Evolutionary conservation across 1,140 invertebrate species (phyloP).

Genomic region (Caenorhabditis tropicalis): DNA sequence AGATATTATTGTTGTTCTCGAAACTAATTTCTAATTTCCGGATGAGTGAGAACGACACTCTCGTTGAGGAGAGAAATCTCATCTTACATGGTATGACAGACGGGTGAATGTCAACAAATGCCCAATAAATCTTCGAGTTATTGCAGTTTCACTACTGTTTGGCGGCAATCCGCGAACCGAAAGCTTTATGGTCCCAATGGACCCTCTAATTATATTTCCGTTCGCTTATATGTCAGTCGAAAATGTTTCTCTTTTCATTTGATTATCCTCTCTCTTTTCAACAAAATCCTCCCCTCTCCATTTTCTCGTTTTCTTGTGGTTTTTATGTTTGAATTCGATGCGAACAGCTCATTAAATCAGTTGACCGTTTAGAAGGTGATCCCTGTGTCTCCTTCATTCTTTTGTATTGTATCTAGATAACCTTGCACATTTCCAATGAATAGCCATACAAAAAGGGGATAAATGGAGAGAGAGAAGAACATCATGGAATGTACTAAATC

Average conservation of each 20-base stretch:
- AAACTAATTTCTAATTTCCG: conserved; percentile 17
- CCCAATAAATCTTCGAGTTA: conserved; percentile 34
- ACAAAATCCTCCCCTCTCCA: not conserved
- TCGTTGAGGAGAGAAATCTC: not conserved
- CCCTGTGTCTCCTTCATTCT: not conserved
- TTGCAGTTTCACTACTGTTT: conserved; percentile 31
- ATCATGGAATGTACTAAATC: conserved; percentile 37
- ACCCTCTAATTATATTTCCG: conserved; percentile 40
- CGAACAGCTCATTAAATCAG: conserved; percentile 37
- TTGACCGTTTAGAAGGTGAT: conserved; percentile 25
- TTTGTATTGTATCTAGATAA: not conserved
- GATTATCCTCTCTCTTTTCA: not conserved
- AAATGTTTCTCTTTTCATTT: conserved; percentile 40
- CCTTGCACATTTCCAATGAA: conserved; percentile 32
- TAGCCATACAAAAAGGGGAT: conserved; percentile 18
- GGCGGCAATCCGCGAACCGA: not conserved
- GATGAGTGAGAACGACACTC: conserved; percentile 39
- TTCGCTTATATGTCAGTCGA: conserved; percentile 2
- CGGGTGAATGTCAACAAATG: conserved; percentile 44
- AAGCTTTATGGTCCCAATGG: conserved; percentile 35
- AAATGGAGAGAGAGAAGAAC: not conserved
- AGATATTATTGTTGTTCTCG: conserved; percentile 29
- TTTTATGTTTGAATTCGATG: not conserved
- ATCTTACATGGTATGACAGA: conserved; percentile 38
- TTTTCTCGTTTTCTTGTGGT: not conserved